A percentile compares a stretch with the other conserved stretches of the same genome.
phyloP scores from a whole-genome alignment of 2,113 vertebrate genomes.

The Oreochromis niloticus region DNA sequence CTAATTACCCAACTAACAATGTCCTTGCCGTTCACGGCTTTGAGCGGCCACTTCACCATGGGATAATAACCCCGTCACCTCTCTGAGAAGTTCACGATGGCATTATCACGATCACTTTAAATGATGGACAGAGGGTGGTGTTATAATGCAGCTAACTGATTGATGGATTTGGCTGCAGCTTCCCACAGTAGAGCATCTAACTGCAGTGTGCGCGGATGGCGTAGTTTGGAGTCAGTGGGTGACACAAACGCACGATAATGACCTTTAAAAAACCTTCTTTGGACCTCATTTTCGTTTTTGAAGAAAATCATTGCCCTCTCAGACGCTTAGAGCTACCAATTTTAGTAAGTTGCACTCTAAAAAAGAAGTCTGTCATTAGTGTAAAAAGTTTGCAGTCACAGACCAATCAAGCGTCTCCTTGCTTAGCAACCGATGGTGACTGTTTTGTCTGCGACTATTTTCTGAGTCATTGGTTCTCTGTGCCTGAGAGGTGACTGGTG shows the following conservation, averaged over 20 bases:
- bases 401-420: slow-evolving; percentile 53
- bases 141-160: slow-evolving; percentile 12
- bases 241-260: slow-evolving; percentile 12
- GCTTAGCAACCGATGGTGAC: slow-evolving; percentile 32
- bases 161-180: slow-evolving; percentile 18
- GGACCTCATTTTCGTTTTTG: slow-evolving; percentile 19
- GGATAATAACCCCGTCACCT: slow-evolving; percentile 69
- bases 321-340: slow-evolving; percentile 44
- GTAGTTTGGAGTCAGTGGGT: background rate
- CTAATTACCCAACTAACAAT: slow-evolving; percentile 76
- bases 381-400: slow-evolving; percentile 35
- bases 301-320: background rate
- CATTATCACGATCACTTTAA: slow-evolving; percentile 65
- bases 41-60: slow-evolving; percentile 53
- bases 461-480: slow-evolving; percentile 48
- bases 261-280: background rate
- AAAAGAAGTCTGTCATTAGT: slow-evolving; percentile 54
- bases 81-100: slow-evolving; percentile 60
- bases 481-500: slow-evolving; percentile 60
- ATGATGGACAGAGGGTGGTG: slow-evolving; percentile 51
- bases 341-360: slow-evolving; percentile 30
- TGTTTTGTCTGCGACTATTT: slow-evolving; percentile 49
- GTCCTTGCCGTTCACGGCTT: slow-evolving; percentile 72
- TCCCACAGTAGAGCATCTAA: background rate
- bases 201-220: background rate